These are phyloP conservation scores for Sebastiscus tertius DNA, from an alignment of 2,797 vertebrate species.

Conservation along the genomic window DNA sequence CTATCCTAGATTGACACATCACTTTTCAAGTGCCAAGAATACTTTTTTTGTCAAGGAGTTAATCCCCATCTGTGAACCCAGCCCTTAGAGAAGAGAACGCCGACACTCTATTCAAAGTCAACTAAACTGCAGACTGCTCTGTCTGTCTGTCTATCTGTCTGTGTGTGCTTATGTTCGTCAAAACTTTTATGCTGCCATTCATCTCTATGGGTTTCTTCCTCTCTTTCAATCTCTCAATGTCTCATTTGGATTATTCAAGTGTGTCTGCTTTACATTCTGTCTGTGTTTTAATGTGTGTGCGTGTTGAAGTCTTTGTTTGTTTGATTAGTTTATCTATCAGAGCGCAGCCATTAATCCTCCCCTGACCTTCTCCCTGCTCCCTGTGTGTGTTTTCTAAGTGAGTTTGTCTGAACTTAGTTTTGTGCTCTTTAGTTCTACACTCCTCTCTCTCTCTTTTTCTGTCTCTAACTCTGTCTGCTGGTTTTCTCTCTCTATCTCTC, in stretches of 20 bases:
- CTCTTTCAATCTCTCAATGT: slow-evolving; percentile 46
- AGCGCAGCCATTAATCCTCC: slow-evolving; percentile 78
- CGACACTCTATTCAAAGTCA: slow-evolving; percentile 50
- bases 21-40: slow-evolving; percentile 34
- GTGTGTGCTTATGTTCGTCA: not conserved
- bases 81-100: slow-evolving; percentile 33
- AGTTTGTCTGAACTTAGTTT: slow-evolving; percentile 68
- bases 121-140: slow-evolving; percentile 37
- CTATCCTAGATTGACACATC: slow-evolving; percentile 2
- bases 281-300: slow-evolving; percentile 64
- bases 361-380: slow-evolving; percentile 74
- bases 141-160: not conserved
- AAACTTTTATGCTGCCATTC: slow-evolving; percentile 25
- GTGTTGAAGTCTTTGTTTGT: slow-evolving; percentile 73
- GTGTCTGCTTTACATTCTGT: slow-evolving; percentile 64
- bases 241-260: slow-evolving; percentile 55
- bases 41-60: slow-evolving; percentile 34
- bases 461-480: slow-evolving; percentile 11
- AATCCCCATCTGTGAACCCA: slow-evolving; percentile 38
- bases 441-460: slow-evolving; percentile 7
- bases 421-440: slow-evolving; percentile 39
- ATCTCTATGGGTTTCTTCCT: slow-evolving; percentile 34
- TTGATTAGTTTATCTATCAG: slow-evolving; percentile 80
- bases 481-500: slow-evolving; percentile 18
- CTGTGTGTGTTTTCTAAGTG: slow-evolving; percentile 41